Percentiles rank a stretch among this genome's conserved stretches.
Conservation (phyloP, 2,888 invertebrate genomes). For the Pharmacophagus antenor region DNA sequence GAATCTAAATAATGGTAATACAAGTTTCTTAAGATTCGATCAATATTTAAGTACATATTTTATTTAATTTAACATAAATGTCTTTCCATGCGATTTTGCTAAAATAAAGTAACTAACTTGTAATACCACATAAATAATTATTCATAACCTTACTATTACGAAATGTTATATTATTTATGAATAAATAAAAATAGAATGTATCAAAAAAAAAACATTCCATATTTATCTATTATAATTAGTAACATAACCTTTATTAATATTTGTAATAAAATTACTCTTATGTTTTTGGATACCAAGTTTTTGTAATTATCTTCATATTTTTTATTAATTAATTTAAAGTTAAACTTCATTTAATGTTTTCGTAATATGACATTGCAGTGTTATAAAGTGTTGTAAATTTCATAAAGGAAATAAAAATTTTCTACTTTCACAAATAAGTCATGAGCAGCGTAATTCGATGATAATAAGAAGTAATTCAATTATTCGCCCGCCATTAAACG, state of each 20-base stretch:
- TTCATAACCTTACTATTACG: not conserved
- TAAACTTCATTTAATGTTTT: not conserved
- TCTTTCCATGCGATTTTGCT: not conserved
- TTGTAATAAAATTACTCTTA: conserved; percentile 14
- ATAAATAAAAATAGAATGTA: not conserved
- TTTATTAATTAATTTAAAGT: not conserved
- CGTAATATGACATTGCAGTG: not conserved
- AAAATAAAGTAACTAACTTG: not conserved
- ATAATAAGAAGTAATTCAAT: not conserved
- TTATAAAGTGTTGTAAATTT: not conserved
- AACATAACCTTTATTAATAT: conserved; percentile 12
- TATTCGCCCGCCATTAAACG: not conserved
- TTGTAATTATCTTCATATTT: not conserved
- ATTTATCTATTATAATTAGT: conserved; percentile 18
- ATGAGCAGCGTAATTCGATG: not conserved
- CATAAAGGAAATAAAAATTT: not conserved
- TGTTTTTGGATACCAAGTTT: not conserved
- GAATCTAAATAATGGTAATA: not conserved
- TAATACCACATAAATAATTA: not conserved
- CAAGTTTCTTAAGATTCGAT: not conserved
- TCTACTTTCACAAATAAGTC: not conserved
- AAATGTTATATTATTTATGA: not conserved
- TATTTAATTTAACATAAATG: not conserved
- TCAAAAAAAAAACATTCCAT: conserved; percentile 30
- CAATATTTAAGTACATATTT: not conserved